Evolutionary conservation across 2,888 invertebrate species (phyloP).

Genomic region (Panzeria rudis): DNA sequence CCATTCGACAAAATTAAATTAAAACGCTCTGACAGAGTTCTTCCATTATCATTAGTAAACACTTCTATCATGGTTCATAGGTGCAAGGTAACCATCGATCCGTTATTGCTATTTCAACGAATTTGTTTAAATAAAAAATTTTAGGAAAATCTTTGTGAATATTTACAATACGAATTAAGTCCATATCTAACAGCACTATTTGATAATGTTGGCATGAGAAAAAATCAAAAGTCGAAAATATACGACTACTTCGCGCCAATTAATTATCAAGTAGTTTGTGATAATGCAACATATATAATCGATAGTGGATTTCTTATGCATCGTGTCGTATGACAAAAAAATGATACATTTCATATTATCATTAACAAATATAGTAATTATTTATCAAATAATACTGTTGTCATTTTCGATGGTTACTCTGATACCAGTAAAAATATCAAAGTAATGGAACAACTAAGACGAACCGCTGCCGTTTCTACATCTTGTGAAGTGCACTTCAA

Average conservation of each 20-base stretch:
- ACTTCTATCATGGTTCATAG: neutral
- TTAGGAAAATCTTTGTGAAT: neutral
- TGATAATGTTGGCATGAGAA: slow-evolving; percentile 6
- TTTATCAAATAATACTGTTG: neutral
- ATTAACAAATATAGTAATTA: neutral
- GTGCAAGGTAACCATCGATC: neutral
- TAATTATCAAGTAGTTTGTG: neutral
- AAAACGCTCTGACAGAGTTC: too few species aligned
- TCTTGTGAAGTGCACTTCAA: neutral
- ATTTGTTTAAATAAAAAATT: neutral
- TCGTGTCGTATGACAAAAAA: too few species aligned
- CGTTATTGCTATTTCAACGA: neutral
- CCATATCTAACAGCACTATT: neutral
- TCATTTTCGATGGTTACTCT: neutral
- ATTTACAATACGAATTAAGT: neutral
- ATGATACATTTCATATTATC: too few species aligned
- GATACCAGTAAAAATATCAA: neutral
- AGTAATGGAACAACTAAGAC: neutral
- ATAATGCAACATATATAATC: neutral
- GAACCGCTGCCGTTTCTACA: neutral
- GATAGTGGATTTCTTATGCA: slow-evolving; percentile 2
- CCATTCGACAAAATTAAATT: neutral
- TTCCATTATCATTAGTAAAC: too few species aligned
- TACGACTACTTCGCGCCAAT: neutral
- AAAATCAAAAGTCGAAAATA: neutral